A percentile compares a stretch with the other conserved stretches of the same genome.
Conservation (phyloP, 2,797 vertebrate species). For the Xenopus petersii region DNA sequence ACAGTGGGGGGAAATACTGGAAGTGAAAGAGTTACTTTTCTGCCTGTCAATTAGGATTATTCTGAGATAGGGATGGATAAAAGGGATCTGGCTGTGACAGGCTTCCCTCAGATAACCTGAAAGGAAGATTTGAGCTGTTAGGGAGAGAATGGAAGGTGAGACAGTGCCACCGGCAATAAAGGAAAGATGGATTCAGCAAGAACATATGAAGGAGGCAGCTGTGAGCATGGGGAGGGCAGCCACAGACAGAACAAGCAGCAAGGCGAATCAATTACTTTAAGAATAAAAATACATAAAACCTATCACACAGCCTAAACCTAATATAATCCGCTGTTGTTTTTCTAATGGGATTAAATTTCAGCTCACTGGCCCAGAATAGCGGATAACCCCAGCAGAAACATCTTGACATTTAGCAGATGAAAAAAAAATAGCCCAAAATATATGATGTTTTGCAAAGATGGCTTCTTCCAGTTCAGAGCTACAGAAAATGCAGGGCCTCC, state of each 20-base stretch:
- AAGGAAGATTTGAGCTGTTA: conserved; percentile 16
- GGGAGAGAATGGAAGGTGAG: conserved; percentile 18
- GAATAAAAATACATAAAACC: no score
- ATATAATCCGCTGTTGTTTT: background rate
- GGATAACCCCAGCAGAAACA: background rate
- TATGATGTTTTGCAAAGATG: no score
- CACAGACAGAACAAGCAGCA: conserved; percentile 24
- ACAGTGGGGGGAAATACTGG: conserved; percentile 16
- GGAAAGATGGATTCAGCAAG: conserved; percentile 12
- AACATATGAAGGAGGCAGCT: conserved; percentile 31
- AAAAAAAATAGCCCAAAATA: no score
- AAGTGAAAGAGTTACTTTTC: conserved; percentile 37
- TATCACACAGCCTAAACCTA: no score
- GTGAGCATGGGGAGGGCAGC: conserved; percentile 14
- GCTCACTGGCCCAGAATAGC: background rate
- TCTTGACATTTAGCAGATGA: no score
- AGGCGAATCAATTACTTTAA: background rate
- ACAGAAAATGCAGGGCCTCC: no score
- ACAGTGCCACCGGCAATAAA: conserved; percentile 18
- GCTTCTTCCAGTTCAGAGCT: no score
- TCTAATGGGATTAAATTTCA: background rate
- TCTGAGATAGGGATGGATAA: conserved; percentile 18
- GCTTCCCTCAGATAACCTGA: conserved; percentile 33
- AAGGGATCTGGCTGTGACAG: conserved; percentile 25
- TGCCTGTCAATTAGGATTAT: conserved; percentile 31